Base-by-base conservation (phyloP, 2,888 invertebrate species). In the Choreutis nemorana region DNA sequence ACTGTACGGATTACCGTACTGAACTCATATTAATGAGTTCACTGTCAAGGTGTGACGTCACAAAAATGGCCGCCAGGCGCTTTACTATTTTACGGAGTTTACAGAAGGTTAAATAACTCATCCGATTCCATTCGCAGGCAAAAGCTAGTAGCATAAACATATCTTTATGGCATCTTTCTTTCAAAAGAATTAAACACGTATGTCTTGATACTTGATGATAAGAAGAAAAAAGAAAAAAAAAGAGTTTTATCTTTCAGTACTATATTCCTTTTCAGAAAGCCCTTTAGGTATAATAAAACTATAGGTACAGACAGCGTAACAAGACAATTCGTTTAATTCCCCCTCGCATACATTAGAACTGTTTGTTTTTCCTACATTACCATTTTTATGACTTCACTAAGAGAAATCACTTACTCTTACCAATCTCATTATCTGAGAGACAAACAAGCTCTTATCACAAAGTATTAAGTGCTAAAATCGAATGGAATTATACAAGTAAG, bases 361-460 rank as follows among this genome's bases (percentile, higher is more conserved):
- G 58, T 72, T 75, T 78, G 75, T 75, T 73, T 73, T 71, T 65
- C 64, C 61, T 52, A 60, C 72, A 77, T 78, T 78, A 71, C 75
- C 77, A 78, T 77, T 78, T 78, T 78, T 78, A 78, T 77, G 68
- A 71, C 72, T 70, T 63, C 63, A 68, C 66, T 62, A 59, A 68
- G 65, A 67, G 62, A 57, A 71, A 72, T 70, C 70, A 64, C 68
- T 71, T 65, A 64, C 54, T 64, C 49, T 44, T 52, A 51, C 53
- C 46, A 14, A n/a, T n/a, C n/a, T n/a, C n/a, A n/a, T n/a, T n/a
- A n/a, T n/a, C n/a, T 15, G 25, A 33, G 21, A 26, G 15, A 23
- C 21, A 30, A 28, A 22, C n/a, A 12, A 20, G 31, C 4, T 28
- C 39, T 35, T 46, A 37, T 23, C 3, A 0, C 15, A 3, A 25